Conservation (phyloP, 2,888 invertebrate species). For the Anoncus sp. region DNA sequence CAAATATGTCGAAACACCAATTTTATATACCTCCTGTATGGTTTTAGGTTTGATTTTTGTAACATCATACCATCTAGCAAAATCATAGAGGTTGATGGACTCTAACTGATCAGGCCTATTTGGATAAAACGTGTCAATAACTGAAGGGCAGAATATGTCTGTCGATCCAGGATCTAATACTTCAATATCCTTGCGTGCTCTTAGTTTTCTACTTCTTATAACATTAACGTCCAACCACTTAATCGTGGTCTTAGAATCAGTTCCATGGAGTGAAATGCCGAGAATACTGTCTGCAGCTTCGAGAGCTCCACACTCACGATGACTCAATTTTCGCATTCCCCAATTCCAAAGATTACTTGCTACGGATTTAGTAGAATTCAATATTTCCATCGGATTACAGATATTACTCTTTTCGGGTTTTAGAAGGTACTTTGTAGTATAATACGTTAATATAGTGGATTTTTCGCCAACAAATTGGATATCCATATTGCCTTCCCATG, state of each 20-base stretch:
- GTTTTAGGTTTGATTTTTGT: neutral
- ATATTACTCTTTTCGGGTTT: conserved; percentile 30
- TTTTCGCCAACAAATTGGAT: conserved; percentile 13
- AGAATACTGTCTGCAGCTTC: conserved; percentile 74
- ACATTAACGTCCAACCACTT: conserved; percentile 40
- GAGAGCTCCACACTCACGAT: conserved; percentile 74
- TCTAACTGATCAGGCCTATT: conserved; percentile 62
- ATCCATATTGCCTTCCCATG: conserved; percentile 34
- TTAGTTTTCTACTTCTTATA: conserved; percentile 11
- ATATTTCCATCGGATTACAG: conserved; percentile 13
- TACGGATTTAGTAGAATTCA: conserved; percentile 72
- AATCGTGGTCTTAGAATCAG: conserved; percentile 73
- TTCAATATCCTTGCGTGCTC: conserved; percentile 14
- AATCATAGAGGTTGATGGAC: conserved; percentile 53
- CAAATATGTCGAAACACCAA: conserved; percentile 54
- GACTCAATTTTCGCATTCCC: conserved; percentile 68
- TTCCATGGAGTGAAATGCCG: conserved; percentile 72
- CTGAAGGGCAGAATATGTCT: conserved; percentile 50
- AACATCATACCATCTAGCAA: conserved; percentile 57
- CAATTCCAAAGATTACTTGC: conserved; percentile 67
- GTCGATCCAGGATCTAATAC: conserved; percentile 42
- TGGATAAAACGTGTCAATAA: conserved; percentile 57
- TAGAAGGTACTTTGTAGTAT: neutral
- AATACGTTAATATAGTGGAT: neutral
- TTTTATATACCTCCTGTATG: conserved; percentile 17